Conservation (phyloP, 2,888 invertebrate species). For the Chouioia cunea region DNA sequence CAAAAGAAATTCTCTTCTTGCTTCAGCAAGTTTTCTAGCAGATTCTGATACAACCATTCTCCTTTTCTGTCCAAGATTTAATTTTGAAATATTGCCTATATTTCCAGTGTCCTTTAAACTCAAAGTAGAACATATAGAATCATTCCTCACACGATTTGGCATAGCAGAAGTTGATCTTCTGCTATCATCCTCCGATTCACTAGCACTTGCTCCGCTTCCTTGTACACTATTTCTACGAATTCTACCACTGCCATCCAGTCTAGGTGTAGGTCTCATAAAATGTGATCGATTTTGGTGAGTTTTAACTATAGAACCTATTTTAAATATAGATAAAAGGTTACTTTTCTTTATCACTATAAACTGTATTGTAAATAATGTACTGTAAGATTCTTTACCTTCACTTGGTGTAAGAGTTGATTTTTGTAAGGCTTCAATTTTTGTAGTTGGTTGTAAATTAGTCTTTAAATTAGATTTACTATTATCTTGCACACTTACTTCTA, state of each 20-base stretch:
- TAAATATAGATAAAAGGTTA: constrained; percentile 27
- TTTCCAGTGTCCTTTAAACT: constrained; percentile 57
- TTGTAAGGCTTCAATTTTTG: constrained; percentile 16
- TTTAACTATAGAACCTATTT: constrained; percentile 73
- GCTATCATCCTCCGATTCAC: constrained; percentile 78
- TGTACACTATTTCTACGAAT: constrained; percentile 75
- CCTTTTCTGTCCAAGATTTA: constrained; percentile 54
- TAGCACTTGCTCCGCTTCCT: constrained; percentile 70
- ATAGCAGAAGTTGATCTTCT: constrained; percentile 54
- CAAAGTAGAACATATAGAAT: constrained; percentile 70
- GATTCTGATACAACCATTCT: constrained; percentile 68
- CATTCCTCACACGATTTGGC: constrained; percentile 67
- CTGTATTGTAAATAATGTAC: background rate
- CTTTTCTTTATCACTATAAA: constrained; percentile 6
- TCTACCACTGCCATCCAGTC: constrained; percentile 71
- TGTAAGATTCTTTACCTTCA: constrained; percentile 29
- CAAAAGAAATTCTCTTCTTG: constrained; percentile 70
- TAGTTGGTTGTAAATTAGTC: background rate
- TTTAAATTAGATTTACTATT: constrained; percentile 1
- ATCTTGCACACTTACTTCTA: constrained; percentile 7
- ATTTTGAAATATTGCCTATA: constrained; percentile 40
- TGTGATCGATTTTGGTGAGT: constrained; percentile 72
- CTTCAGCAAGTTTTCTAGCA: constrained; percentile 71
- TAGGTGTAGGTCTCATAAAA: constrained; percentile 76
- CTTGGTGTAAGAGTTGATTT: constrained; percentile 14